Conservation (phyloP, 2,888 invertebrate species). For the Quadroppia sp. region DNA sequence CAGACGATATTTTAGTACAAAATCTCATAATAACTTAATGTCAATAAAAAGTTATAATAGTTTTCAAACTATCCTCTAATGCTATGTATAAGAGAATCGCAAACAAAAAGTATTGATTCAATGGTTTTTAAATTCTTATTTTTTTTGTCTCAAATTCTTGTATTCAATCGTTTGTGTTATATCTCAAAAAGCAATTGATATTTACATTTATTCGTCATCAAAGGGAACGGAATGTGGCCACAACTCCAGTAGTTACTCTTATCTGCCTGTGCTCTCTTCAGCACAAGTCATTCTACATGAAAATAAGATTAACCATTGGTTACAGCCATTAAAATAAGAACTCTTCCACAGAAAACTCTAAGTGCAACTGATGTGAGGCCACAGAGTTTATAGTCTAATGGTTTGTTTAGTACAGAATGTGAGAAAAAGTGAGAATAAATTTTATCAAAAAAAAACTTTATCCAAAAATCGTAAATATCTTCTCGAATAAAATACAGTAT, state of each 20-base stretch:
- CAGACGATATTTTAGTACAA: not conserved
- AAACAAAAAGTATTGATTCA: slow-evolving; percentile 1
- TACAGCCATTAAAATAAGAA: no score
- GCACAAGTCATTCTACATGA: no score
- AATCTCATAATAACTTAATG: not conserved
- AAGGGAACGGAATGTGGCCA: slow-evolving; percentile 3
- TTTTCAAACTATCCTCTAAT: not conserved
- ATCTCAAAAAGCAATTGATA: not conserved
- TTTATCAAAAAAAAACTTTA: no score
- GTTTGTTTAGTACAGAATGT: no score
- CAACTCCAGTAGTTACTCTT: not conserved
- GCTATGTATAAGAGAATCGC: not conserved
- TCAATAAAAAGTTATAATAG: slow-evolving; percentile 13
- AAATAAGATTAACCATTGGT: no score
- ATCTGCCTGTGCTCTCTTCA: no score
- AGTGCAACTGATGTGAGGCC: no score
- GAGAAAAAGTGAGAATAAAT: no score
- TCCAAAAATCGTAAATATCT: no score
- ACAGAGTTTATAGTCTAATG: no score
- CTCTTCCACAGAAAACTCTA: no score
- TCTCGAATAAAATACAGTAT: no score
- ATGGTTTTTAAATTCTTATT: not conserved
- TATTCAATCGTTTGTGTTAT: not conserved
- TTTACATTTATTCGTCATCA: not conserved
- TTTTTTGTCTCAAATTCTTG: not conserved